Evolutionary conservation across 2,888 invertebrate species (phyloP), one percentile per base, ranked within the genome.

Genomic region (Desoria tigrina): DNA sequence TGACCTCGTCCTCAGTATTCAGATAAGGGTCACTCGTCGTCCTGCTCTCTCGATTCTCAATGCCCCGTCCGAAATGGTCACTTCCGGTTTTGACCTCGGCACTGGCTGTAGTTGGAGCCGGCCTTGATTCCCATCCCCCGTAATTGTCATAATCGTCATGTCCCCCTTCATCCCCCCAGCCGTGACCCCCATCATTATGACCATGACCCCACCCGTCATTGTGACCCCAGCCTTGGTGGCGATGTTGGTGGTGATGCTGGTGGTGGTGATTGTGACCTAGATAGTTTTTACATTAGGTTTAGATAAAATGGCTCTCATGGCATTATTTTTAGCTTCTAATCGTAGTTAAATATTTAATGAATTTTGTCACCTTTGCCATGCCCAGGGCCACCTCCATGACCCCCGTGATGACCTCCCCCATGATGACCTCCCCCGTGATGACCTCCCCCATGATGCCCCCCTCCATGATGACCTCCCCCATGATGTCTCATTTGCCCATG

Each of bases 81-180:
- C n/a, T n/a, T n/a, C n/a, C n/a, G n/a, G 39, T 39, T 39, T 39
- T 39, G 39, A 39, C 39, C 16, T 9, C 39, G 39, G 16, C 39
- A 9, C 16, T 39, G 6, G 51, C 50, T 11, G 27, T 14, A 14
- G 21, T n/a, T 56, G 56, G 45, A 11, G 55, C 50, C 2, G 24
- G 55, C 28, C 21, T 27, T 28, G 7, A 26, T 42, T 23, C 56
- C 21, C 59, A 58, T 37, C 59, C 63, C 63, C 63, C 66, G n/a
- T 59, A 63, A 9, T 54, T 63, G 16, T 56, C 62, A 16, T 54
- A 45, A 21, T 59, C 63, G 11, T 66, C 66, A 6, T 63, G 28
- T n/a, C n/a, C n/a, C 9, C 24, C 11, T 21, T 65, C 57, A 14
- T 42, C 57, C 6, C 16, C 39, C 39, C 39, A 39, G 39, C 39